Percentiles rank a stretch among this genome's conserved stretches.
phyloP scores from a whole-genome alignment of 2,888 invertebrate genomes.

The Agelastica alni region DNA sequence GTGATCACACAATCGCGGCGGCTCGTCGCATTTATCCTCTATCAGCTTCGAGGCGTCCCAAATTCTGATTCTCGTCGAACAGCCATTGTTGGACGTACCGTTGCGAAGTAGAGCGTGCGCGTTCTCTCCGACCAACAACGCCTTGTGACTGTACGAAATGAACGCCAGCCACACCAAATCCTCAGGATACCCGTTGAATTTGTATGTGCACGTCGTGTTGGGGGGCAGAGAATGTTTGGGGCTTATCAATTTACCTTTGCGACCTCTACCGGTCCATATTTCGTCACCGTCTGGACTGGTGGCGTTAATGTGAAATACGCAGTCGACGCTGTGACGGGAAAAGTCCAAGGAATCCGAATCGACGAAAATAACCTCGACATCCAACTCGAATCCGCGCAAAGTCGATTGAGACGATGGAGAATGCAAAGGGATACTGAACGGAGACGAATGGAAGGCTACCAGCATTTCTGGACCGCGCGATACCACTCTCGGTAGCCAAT shows the following conservation, averaged over 20 bases:
- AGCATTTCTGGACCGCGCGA: constrained; percentile 81
- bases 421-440: constrained; percentile 78
- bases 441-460: constrained; percentile 85
- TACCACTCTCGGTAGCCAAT: constrained; percentile 79
- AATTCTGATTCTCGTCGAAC: constrained; percentile 73
- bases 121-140: constrained; percentile 64
- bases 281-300: constrained; percentile 68
- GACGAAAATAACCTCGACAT: constrained; percentile 85
- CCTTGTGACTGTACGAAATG: constrained; percentile 81
- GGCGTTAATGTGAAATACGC: constrained; percentile 79
- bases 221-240: constrained; percentile 85
- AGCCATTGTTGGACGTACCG: constrained; percentile 56
- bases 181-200: constrained; percentile 76
- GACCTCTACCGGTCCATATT: constrained; percentile 62
- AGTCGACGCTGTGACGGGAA: constrained; percentile 64
- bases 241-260: constrained; percentile 75
- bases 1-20: constrained; percentile 82
- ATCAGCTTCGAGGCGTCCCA: constrained; percentile 74
- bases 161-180: constrained; percentile 88
- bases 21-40: constrained; percentile 76
- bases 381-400: constrained; percentile 80
- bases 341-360: constrained; percentile 87
- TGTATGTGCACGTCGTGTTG: constrained; percentile 85
- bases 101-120: constrained; percentile 49
- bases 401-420: constrained; percentile 67